Evolutionary conservation across 1,140 invertebrate species (phyloP), one percentile per base, ranked within the genome.

Genomic region (Micrasema longulum): DNA sequence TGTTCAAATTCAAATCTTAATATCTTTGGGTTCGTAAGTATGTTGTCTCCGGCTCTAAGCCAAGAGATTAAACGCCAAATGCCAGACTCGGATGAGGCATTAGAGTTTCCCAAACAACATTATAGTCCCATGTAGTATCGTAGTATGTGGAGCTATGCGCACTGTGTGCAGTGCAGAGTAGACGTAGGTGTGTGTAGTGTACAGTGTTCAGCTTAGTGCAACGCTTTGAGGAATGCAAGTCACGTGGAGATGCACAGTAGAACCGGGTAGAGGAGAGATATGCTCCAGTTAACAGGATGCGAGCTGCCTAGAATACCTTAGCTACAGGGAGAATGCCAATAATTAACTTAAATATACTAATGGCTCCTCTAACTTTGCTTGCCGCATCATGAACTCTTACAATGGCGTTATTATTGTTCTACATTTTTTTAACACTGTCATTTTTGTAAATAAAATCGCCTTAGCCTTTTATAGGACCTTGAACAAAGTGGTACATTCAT

Each of bases 71-170:
- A 31, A 53, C 23, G 26, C 35, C 14, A 22, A 41, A 60, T 60
- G 36, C 20, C n/a, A 16, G 16, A 12, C 36, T 60, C 36, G 55
- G 16, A 11, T 20, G 36, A 60, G 55, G 31, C 55, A 41, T 22
- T 41, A 60, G 18, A 38, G 55, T 60, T 60, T 38, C 36, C 35
- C 55, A 60, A 31, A 60, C 55, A 60, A 60, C 10, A 60, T 60
- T 60, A 60, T n/a, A n/a, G 5, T 31, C 26, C 26, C 26, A 31
- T 31, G 26, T 7, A 4, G n/a, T 7, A 7, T 2, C 26, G 26
- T 7, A 31, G 26, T 31, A 31, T 31, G 26, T 7, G n/a, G n/a
- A 31, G 47, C 18, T 48, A 48, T 20, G 18, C 11, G 18, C 47
- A 45, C 43, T 16, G 26, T 10, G 50, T 31, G 7, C 7, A 53